Evolutionary conservation across 2,797 vertebrate species (phyloP).

Genomic region (Acipenser oxyrinchus): DNA sequence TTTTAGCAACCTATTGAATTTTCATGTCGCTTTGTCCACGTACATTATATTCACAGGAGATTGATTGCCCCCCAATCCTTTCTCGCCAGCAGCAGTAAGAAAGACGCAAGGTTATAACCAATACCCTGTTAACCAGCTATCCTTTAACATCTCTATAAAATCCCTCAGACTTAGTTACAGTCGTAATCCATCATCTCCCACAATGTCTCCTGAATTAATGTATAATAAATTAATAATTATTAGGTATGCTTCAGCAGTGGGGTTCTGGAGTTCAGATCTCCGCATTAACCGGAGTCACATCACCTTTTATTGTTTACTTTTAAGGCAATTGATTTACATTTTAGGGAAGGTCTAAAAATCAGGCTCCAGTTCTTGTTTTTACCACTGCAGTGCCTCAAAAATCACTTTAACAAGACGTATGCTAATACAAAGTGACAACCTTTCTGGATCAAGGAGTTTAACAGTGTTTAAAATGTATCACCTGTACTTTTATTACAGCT

Average conservation of each 20-base stretch:
- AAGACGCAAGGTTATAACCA: constrained; percentile 21
- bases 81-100: constrained; percentile 11
- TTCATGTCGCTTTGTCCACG: no score
- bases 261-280: constrained; percentile 11
- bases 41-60: no score
- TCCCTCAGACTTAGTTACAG: constrained; percentile 19
- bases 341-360: constrained; percentile 3
- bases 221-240: constrained; percentile 18
- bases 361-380: not conserved
- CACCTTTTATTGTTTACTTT: constrained; percentile 19
- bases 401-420: constrained; percentile 11
- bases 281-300: constrained; percentile 11
- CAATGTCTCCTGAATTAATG: constrained; percentile 14
- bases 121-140: not conserved
- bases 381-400: constrained; percentile 10
- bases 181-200: constrained; percentile 21
- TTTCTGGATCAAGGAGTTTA: constrained; percentile 14
- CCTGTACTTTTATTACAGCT: constrained; percentile 7
- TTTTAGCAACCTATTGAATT: no score
- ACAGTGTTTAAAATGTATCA: constrained; percentile 12
- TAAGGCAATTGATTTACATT: constrained; percentile 15
- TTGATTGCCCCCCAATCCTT: not conserved
- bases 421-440: constrained; percentile 11
- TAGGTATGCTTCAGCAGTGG: constrained; percentile 18
- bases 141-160: not conserved